Evolutionary conservation across 2,888 invertebrate genomes (phyloP).

Genomic region (Amphiduros pacificus): DNA sequence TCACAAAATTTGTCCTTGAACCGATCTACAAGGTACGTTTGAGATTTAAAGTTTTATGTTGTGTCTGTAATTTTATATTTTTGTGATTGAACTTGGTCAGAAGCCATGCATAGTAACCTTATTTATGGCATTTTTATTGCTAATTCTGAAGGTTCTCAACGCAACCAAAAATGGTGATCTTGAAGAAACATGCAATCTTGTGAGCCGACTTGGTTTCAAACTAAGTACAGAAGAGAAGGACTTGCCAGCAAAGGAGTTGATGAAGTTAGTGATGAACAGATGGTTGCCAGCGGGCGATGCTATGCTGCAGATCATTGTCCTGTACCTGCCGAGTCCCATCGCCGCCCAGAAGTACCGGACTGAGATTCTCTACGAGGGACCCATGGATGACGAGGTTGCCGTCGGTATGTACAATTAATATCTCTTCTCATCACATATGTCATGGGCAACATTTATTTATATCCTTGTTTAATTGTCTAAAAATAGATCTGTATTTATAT

Average conservation of each 20-base stretch:
- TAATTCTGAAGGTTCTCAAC: conserved; percentile 12
- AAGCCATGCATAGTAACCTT: neutral
- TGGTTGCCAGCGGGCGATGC: conserved; percentile 37
- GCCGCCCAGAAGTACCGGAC: conserved; percentile 33
- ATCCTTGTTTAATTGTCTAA: too few species aligned
- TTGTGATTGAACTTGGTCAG: neutral
- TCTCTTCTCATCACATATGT: too few species aligned
- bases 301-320: conserved; percentile 30
- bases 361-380: conserved; percentile 35
- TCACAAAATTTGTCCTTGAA: conserved; percentile 26
- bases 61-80: too few species aligned
- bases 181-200: conserved; percentile 9
- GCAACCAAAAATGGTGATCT: neutral
- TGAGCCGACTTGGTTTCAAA: conserved; percentile 17
- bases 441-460: too few species aligned
- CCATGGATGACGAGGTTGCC: conserved; percentile 31
- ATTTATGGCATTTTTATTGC: too few species aligned
- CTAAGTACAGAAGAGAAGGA: conserved; percentile 19
- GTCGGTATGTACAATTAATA: conserved; percentile 13
- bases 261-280: conserved; percentile 27
- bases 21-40: conserved; percentile 29
- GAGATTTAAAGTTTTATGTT: too few species aligned
- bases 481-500: too few species aligned
- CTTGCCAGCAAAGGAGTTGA: conserved; percentile 17
- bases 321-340: conserved; percentile 34